A percentile compares a stretch with the other conserved stretches of the same genome.
These are phyloP conservation scores for Thumatha senex DNA, from an alignment of 2,888 invertebrate species.

Conservation along the genomic window DNA sequence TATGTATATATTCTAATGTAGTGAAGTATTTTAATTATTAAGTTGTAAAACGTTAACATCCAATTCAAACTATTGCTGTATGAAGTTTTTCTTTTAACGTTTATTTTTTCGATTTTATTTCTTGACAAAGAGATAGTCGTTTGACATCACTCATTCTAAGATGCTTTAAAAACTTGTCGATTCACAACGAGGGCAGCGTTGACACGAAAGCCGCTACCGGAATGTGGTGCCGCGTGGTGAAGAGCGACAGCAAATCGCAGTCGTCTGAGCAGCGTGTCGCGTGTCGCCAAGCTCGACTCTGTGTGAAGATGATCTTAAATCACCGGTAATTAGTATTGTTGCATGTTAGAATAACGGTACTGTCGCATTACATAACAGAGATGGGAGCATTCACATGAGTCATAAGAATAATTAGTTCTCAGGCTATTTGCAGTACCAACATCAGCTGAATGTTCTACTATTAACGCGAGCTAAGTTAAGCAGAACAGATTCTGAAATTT, in stretches of 20 bases:
- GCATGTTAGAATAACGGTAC: slow-evolving; percentile 72
- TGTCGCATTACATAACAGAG: slow-evolving; percentile 66
- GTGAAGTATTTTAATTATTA: background rate
- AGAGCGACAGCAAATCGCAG: slow-evolving; percentile 37
- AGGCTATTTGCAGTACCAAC: slow-evolving; percentile 48
- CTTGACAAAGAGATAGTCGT: slow-evolving; percentile 5
- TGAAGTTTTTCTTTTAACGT: background rate
- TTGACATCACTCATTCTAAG: slow-evolving; percentile 24
- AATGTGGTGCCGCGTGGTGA: slow-evolving; percentile 50
- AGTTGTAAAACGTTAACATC: background rate
- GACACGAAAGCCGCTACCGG: slow-evolving; percentile 61
- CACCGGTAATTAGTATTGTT: slow-evolving; percentile 66
- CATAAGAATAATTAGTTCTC: slow-evolving; percentile 61
- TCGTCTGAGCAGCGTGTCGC: slow-evolving; percentile 13
- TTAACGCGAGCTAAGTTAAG: slow-evolving; percentile 60
- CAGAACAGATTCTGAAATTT: no score
- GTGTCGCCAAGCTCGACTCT: background rate
- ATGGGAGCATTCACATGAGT: slow-evolving; percentile 62
- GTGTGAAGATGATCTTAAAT: slow-evolving; percentile 45
- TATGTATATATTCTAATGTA: background rate
- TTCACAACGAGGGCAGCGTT: slow-evolving; percentile 49
- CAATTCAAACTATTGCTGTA: background rate
- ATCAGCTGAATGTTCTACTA: slow-evolving; percentile 54
- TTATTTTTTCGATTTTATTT: slow-evolving; percentile 1
- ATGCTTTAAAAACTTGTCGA: slow-evolving; percentile 51